Base-by-base conservation (phyloP, 2,797 vertebrate genomes). In the Merluccius polli region DNA sequence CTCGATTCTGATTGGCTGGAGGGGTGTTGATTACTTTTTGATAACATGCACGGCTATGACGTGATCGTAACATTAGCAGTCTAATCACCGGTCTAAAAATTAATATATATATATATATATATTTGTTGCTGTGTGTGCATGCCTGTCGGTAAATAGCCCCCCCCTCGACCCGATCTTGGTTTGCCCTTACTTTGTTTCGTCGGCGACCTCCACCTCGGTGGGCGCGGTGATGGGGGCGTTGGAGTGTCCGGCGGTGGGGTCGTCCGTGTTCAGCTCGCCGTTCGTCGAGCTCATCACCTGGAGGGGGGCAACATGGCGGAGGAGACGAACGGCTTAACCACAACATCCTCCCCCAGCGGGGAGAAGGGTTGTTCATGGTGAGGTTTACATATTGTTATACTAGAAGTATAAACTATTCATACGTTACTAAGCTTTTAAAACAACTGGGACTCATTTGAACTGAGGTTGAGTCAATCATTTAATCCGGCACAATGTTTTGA, bases 231-330 rank as follows among this genome's bases (percentile, higher is more conserved):
- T 99, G 87, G 97, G 97, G 75, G 97, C 97, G 0, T 98, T 99
- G 74, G 97, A 99, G 90, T 98, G 97, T 88, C 96, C 97, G 0
- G 97, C 97, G 0, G 96, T 98, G 16, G 97, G 97, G 87, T 99
- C 97, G 0, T 99, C 97, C 0, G 97, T 95, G 87, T 99, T 98
- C 91, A 99, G 92, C 93, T 99, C 97, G 9, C 97, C 97, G 0
- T 99, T 99, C 36, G 97, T 98, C 79, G 96, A 99, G 91, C 96
- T 98, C 94, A 98, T 96, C 87, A 98, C 97, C 97, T 99, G 92
- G 38, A 75, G 1, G 52, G 63, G 63, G n/a, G 3, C n/a, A 10
- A 76, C 67, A 87, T 13, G 77, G 63, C 74, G 27, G 69, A 81
- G 72, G 73, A 73, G 73, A 77, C 48, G 79, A 32, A 27, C 35